Base-by-base conservation (phyloP, 2,888 invertebrate species). In the Cryptocephalus primarius region DNA sequence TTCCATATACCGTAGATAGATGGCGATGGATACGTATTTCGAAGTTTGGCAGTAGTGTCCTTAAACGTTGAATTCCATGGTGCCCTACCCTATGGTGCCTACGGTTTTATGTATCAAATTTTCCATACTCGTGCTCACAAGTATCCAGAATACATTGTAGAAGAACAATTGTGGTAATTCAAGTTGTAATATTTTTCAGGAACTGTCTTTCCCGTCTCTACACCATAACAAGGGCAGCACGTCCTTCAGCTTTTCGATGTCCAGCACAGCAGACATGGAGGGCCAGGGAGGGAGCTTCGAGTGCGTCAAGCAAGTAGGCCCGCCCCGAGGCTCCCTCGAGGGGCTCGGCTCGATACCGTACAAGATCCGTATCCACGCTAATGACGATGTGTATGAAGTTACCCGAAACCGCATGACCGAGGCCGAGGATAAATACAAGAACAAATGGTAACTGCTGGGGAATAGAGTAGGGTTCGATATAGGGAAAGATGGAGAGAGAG, bases 341-440 rank as follows among this genome's bases (percentile, higher is more conserved):
- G 82, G 84, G 61, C 80, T 92, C 73, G 95, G 94, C 58, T 79
- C 87, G 57, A 77, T 95, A 72, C 83, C 85, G 61, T 80, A 85
- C 69, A 88, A 88, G 69, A 87, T 95, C 81, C 84, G 90, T 55
- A 86, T 95, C 60, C 88, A 88, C 69, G 95, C 95, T 62, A 94
- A 91, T 65, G 94, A 94, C 66, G 94, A 95, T 76, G 88, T 92
- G 50, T 95, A 94, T 74, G 90, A 90, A 73, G 83, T 86, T 61
- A 95, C 95, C 58, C 81, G 85, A 72, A 84, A 88, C 69, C 84
- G 89, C 63, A 91, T 95, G 88, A 89, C 88, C 64, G 83, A 83
- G 64, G 89, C 87, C 57, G 90, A 92, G 70, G 89, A 93, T 69
- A 88, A 86, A 72, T 88, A 85, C 73, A 92, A 91, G 75, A 92